phyloP scores from a whole-genome alignment of 2,797 vertebrate genomes.

The Ispidina picta region DNA sequence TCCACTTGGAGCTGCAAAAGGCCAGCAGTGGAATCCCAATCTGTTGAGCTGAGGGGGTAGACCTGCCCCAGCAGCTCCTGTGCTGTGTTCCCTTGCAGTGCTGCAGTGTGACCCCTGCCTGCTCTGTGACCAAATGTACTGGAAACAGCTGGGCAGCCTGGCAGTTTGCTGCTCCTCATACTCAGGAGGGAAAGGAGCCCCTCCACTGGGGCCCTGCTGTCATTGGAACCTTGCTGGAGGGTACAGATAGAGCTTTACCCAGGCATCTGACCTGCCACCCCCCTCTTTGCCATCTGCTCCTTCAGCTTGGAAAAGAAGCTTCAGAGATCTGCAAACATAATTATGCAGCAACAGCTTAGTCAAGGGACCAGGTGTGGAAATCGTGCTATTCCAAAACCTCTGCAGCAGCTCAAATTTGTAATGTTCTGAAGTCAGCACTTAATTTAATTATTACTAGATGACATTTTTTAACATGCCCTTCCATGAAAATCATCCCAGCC shows the following conservation, averaged over 20 bases:
- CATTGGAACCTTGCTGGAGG: background rate
- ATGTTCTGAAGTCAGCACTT: background rate
- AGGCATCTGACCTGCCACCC: background rate
- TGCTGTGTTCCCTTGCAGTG: background rate
- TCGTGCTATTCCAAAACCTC: background rate
- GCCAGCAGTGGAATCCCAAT: background rate
- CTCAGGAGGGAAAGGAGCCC: background rate
- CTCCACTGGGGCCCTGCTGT: background rate
- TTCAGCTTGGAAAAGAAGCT: background rate
- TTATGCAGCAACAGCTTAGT: background rate
- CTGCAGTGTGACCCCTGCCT: background rate
- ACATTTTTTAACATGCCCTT: background rate
- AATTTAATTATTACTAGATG: background rate
- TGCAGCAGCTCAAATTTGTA: background rate
- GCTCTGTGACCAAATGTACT: background rate
- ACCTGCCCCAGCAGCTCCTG: background rate
- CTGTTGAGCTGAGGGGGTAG: rapidly evolving
- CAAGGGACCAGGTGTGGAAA: background rate
- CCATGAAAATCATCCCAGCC: background rate
- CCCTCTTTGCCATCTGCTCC: background rate
- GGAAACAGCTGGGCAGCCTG: background rate
- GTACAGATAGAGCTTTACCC: background rate
- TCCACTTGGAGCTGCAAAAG: background rate
- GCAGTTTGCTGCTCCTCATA: background rate
- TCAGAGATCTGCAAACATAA: background rate